Base-by-base conservation (phyloP, 2,888 invertebrate species). In the Lymantria dispar region DNA sequence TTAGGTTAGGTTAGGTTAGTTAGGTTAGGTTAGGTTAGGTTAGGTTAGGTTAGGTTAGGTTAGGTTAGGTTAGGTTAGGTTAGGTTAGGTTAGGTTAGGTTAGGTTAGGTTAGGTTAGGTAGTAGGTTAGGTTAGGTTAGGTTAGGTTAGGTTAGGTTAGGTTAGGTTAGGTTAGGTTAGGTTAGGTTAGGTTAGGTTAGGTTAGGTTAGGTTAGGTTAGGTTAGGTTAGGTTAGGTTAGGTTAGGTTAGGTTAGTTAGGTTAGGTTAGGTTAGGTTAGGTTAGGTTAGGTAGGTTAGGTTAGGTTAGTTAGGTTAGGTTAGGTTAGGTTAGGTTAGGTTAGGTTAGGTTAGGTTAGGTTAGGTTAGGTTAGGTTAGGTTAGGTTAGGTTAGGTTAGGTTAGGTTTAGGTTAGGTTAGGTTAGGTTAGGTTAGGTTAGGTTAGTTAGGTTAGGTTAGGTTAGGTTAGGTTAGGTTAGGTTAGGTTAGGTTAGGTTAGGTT, bases 1-100 rank as follows among this genome's bases (percentile, higher is more conserved):
- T 51, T 50, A 50, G 45, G 50, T 50, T 50, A 50, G 45, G 50
- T 50, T 50, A 47, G 47, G 47, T 47, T 47, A 47, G 47, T n/a
- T n/a, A n/a, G n/a, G n/a, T n/a, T n/a, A n/a, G n/a, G n/a, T 47
- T 47, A 47, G 47, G 47, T 47, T 47, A 47, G 47, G 47, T 47
- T 47, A 47, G 41, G 47, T 47, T 47, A 47, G 41, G 41, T 47
- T 47, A 47, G 47, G 47, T 47, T 47, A 47, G 47, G 47, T 47
- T 47, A 47, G 46, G 47, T 47, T 47, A 47, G 47, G 47, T 47
- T 47, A 47, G 47, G 47, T 47, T 47, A 47, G 47, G 47, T 47
- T 47, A 47, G 47, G 47, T 47, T 47, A 45, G 46, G 45, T 45
- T 45, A 45, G 45, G 45, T 45, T 45, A 45, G 45, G 45, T 45